Evolutionary conservation across 2,888 invertebrate species (phyloP).

Genomic region (Celastrina argiolus): DNA sequence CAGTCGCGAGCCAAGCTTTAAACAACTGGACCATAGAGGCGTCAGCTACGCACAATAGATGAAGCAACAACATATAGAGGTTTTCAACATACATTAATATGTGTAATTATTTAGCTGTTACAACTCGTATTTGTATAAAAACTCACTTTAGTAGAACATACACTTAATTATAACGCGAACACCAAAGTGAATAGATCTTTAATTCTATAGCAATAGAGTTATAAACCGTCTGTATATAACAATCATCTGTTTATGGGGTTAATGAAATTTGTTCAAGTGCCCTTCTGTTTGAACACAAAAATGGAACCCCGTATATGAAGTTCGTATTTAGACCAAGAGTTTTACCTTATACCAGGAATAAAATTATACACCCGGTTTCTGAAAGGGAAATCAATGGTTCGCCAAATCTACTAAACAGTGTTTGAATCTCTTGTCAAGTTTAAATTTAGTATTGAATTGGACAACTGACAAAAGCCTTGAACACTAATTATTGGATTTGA

Average conservation of each 20-base stretch:
- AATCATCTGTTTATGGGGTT: slow-evolving; percentile 38
- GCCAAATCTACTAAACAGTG: too few species aligned
- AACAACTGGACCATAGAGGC: too few species aligned
- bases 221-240: not conserved
- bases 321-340: not conserved
- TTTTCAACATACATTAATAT: not conserved
- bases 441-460: too few species aligned
- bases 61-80: not conserved
- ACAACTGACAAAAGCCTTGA: too few species aligned
- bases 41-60: too few species aligned
- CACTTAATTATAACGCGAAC: not conserved
- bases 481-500: too few species aligned
- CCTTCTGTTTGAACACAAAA: slow-evolving; percentile 33
- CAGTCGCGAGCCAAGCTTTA: too few species aligned
- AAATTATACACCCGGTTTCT: not conserved
- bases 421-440: too few species aligned
- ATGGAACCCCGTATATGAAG: slow-evolving; percentile 2
- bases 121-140: not conserved
- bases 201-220: not conserved
- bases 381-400: too few species aligned
- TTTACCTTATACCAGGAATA: not conserved
- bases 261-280: slow-evolving; percentile 56
- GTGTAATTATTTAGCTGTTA: not conserved
- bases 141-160: not conserved
- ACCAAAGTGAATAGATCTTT: not conserved